These are phyloP conservation scores for Halcyon leucocephala DNA, from an alignment of 2,797 vertebrate species.

Conservation along the genomic window DNA sequence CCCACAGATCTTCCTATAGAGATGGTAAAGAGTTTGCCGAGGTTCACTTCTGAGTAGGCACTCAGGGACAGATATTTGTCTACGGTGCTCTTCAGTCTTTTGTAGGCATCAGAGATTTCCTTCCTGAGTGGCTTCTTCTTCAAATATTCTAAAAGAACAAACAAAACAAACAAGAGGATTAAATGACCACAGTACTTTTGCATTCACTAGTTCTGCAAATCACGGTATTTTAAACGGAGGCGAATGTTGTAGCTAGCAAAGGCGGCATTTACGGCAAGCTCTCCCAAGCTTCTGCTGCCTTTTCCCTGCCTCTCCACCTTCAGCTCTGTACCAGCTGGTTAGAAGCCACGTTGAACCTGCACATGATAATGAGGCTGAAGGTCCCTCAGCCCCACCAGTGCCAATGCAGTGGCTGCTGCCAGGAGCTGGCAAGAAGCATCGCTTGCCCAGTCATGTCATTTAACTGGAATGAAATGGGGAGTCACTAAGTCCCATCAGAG, in stretches of 20 bases:
- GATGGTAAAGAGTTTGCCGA: slow-evolving; percentile 90
- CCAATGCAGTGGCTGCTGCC: rapidly evolving
- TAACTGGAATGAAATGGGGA: background rate
- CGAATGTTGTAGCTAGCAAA: background rate
- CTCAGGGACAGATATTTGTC: slow-evolving; percentile 87
- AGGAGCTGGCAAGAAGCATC: background rate
- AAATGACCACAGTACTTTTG: slow-evolving; percentile 17
- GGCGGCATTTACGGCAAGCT: background rate
- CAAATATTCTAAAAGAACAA: slow-evolving; percentile 63
- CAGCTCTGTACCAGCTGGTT: background rate
- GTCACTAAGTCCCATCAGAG: background rate
- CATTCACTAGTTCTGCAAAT: background rate
- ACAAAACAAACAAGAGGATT: background rate
- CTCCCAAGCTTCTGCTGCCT: background rate
- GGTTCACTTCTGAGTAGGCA: slow-evolving; percentile 93
- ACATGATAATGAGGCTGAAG: background rate
- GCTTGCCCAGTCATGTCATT: background rate
- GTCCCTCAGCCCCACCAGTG: background rate
- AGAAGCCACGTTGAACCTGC: background rate
- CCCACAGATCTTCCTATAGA: slow-evolving; percentile 79
- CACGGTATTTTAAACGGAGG: rapidly evolving
- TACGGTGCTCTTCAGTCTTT: slow-evolving; percentile 85
- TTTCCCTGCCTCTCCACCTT: background rate
- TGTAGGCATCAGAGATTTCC: slow-evolving; percentile 80
- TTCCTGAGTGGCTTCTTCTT: slow-evolving; percentile 47